Conservation (phyloP, 1,140 invertebrate genomes). For the Drosophila serrata region DNA sequence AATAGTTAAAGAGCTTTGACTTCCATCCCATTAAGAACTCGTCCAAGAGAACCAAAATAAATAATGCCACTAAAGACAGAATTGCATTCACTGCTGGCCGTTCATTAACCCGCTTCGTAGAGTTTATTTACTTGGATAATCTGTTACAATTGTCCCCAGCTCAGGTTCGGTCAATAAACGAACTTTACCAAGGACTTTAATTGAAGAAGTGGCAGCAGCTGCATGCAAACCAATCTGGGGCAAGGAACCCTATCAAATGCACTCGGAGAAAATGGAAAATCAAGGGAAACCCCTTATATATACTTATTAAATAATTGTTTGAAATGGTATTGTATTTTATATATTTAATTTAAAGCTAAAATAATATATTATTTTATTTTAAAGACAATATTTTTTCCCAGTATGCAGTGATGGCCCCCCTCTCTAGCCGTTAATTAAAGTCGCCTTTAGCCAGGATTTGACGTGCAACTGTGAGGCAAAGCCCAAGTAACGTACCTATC, state of each 20-base stretch:
- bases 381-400: neutral
- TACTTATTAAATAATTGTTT: neutral
- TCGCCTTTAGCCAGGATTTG: constrained; percentile 21
- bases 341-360: neutral
- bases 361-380: too few species aligned
- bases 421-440: constrained; percentile 52
- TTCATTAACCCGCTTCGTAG: constrained; percentile 38
- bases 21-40: constrained; percentile 12
- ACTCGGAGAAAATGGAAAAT: neutral
- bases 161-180: constrained; percentile 49
- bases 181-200: constrained; percentile 59
- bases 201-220: constrained; percentile 45
- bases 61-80: constrained; percentile 7
- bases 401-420: neutral
- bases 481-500: neutral
- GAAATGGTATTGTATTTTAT: neutral
- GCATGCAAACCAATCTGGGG: constrained; percentile 29
- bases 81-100: constrained; percentile 22
- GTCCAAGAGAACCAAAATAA: constrained; percentile 29
- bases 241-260: neutral
- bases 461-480: constrained; percentile 19
- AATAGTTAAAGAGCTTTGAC: neutral
- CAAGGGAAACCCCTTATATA: neutral
- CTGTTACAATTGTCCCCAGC: constrained; percentile 53
- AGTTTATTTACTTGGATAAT: constrained; percentile 50